Percentiles rank a stretch among this genome's conserved stretches.
phyloP scores from a whole-genome alignment of 1,140 invertebrate species.

The Gerris buenoi region DNA sequence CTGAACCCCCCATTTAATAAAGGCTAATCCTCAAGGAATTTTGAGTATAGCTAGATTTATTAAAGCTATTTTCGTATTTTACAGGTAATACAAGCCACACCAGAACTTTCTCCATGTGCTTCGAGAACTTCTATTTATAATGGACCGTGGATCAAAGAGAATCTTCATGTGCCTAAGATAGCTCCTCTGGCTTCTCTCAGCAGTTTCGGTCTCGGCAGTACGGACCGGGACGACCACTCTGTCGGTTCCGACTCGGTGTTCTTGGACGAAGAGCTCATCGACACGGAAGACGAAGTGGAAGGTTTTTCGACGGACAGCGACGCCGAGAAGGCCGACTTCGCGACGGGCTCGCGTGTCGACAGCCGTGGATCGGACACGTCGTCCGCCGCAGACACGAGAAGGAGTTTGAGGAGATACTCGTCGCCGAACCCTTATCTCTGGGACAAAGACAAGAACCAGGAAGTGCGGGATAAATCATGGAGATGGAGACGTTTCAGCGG shows the following conservation, averaged over 20 bases:
- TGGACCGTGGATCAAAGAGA: constrained; percentile 18
- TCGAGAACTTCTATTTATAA: constrained; percentile 43
- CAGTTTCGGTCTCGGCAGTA: constrained; percentile 41
- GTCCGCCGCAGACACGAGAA: not conserved
- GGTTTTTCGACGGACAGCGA: constrained; percentile 66
- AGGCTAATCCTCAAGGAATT: no score
- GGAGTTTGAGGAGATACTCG: not conserved
- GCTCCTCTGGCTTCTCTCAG: constrained; percentile 63
- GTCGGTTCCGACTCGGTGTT: constrained; percentile 60
- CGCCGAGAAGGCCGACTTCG: constrained; percentile 22
- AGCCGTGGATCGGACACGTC: not conserved
- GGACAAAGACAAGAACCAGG: not conserved
- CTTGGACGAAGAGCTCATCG: constrained; percentile 37
- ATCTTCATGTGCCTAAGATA: constrained; percentile 27
- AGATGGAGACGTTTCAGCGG: not conserved
- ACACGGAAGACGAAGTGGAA: constrained; percentile 63
- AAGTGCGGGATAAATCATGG: not conserved
- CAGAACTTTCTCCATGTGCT: constrained; percentile 59
- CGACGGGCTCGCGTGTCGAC: not conserved
- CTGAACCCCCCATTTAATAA: no score
- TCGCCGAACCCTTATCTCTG: not conserved
- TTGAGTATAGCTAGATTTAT: no score
- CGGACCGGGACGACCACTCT: constrained; percentile 28
- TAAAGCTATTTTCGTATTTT: constrained; percentile 7
- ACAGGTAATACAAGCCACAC: constrained; percentile 55